A percentile compares a stretch with the other conserved stretches of the same genome.
Evolutionary conservation across 2,888 invertebrate species (phyloP).

Genomic region (Synanthedon myopaeformis): DNA sequence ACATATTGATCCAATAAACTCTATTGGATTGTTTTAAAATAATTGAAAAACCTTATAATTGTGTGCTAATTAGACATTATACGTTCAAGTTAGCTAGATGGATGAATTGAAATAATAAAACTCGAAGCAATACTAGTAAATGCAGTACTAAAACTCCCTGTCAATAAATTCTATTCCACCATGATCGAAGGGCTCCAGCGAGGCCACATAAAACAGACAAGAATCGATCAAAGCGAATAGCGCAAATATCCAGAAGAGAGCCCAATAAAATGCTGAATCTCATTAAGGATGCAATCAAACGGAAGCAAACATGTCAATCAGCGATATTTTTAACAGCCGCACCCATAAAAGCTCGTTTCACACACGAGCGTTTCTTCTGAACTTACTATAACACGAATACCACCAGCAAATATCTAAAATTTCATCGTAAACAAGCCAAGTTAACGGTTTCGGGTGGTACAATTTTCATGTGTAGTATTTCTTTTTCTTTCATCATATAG

Average conservation of each 20-base stretch:
- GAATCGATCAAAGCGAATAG: neutral
- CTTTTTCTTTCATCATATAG: too few relatives aligned
- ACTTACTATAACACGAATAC: too few relatives aligned
- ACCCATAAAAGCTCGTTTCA: conserved; percentile 5
- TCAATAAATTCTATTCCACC: too few relatives aligned
- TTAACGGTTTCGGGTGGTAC: too few relatives aligned
- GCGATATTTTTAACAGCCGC: conserved; percentile 12
- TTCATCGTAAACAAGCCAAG: too few relatives aligned
- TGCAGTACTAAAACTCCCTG: neutral
- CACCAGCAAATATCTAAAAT: too few relatives aligned
- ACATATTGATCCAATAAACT: too few relatives aligned
- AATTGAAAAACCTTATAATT: too few relatives aligned
- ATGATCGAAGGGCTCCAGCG: neutral
- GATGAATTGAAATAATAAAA: neutral
- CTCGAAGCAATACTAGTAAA: neutral
- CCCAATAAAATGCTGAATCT: conserved; percentile 8
- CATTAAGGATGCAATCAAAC: conserved; percentile 21
- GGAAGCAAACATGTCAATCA: conserved; percentile 30
- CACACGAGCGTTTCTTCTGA: neutral
- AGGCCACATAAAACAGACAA: neutral
- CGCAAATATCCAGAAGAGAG: neutral
- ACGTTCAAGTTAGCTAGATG: too few relatives aligned
- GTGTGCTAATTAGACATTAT: too few relatives aligned
- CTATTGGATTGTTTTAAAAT: too few relatives aligned
- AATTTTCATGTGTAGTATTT: too few relatives aligned